Evolutionary conservation across 2,797 vertebrate species (phyloP), one percentile per base, ranked within the genome.

Genomic region (Sebastes vulpes): DNA sequence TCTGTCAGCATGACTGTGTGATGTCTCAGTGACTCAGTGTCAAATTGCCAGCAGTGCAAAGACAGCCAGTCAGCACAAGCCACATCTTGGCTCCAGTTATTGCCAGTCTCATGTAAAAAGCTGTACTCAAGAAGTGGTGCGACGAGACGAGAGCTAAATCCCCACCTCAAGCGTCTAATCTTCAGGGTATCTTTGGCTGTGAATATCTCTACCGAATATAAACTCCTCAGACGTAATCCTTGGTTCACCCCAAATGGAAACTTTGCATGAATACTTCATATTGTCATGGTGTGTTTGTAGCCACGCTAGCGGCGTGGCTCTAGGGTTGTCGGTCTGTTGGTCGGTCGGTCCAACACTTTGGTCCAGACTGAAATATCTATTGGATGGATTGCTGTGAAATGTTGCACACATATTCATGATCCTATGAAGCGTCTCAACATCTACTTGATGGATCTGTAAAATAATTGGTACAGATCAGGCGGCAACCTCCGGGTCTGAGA

Each of bases 21-120:
- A 67, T 58, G 77, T 82, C 75, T 72, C 80, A 29, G 29, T 23
- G 70, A 88, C 64, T 86, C 81, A 77, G 83, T n/a, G 65, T 87
- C 83, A 63, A 56, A 54, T 54, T 11, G 25, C 31, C 66, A 72
- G 77, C 66, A 70, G 65, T 2, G 38, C 66, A 46, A 10, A 75
- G 72, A 57, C 65, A 54, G 75, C 35, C 61, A 35, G 32, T 46
- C 38, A 46, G 38, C 38, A 46, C 38, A 25, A 58, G 70, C 35
- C 9, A 60, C 7, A 25, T 54, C 74, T 70, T 6, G 42, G 71
- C 63, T 71, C 38, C 38, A 6, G 38, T 46, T 46, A 16, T 46
- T 46, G 38, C 38, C 56, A 52, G 58, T 75, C 84, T 72, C 64
- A 67, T 75, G 61, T 29, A 16, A 53, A 63, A 54, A 32, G 57